These are phyloP conservation scores for Choristoneura fumiferana DNA, from an alignment of 1,140 invertebrate species.

Conservation along the genomic window DNA sequence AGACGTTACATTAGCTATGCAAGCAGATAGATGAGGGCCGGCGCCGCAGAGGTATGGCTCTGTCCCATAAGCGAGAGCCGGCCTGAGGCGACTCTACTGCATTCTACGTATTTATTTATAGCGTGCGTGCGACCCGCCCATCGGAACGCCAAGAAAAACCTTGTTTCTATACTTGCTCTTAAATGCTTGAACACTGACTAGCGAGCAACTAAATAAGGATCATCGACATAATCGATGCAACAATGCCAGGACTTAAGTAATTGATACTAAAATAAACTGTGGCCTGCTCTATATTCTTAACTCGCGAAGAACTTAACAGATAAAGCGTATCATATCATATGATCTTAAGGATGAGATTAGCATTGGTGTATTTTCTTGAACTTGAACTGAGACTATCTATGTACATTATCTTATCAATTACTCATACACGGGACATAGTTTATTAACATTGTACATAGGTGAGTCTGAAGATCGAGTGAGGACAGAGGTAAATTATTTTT, in stretches of 20 bases:
- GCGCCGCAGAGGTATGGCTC: neutral
- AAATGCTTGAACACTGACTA: constrained; percentile 11
- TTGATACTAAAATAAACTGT: constrained; percentile 10
- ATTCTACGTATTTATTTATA: constrained; percentile 21
- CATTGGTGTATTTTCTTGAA: neutral
- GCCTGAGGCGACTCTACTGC: constrained; percentile 15
- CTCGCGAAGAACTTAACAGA: neutral
- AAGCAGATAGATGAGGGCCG: constrained; percentile 7
- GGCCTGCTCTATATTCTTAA: neutral
- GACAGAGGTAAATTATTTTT: no score
- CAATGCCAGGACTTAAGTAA: neutral
- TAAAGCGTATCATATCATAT: no score
- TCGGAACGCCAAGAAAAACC: constrained; percentile 23
- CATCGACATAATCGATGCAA: constrained; percentile 12
- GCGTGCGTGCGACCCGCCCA: constrained; percentile 20
- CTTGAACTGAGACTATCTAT: neutral
- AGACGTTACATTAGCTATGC: constrained; percentile 1
- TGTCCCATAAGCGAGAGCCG: constrained; percentile 13
- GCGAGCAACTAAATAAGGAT: constrained; percentile 4
- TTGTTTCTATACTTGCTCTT: constrained; percentile 17
- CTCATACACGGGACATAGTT: no score
- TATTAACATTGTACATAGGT: no score
- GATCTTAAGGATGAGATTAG: no score
- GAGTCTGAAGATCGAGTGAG: no score
- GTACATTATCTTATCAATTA: neutral